Conservation (phyloP, 2,888 invertebrate genomes). For the Adelognathus sp. region DNA sequence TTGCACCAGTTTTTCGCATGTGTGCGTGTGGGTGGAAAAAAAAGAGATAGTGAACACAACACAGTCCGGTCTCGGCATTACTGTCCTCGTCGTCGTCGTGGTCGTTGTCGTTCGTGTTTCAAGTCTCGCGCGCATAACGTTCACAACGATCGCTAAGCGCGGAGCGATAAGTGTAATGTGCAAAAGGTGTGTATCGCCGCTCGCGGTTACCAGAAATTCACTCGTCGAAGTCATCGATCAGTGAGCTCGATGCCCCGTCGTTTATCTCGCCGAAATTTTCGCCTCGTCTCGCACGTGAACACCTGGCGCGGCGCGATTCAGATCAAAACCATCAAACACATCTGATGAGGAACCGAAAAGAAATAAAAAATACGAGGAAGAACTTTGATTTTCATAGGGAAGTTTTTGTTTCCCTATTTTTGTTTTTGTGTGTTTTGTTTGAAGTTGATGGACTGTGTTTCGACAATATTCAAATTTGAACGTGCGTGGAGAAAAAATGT, state of each 20-base stretch:
- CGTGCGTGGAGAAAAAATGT: too few species aligned
- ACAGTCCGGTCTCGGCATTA: conserved; percentile 17
- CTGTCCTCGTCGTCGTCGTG: conserved; percentile 8
- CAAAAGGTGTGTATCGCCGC: conserved; percentile 26
- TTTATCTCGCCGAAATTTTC: conserved; percentile 46
- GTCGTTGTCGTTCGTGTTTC: conserved; percentile 18
- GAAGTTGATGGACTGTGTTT: too few species aligned
- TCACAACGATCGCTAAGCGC: conserved; percentile 67
- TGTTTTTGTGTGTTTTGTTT: too few species aligned
- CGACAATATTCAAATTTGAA: too few species aligned
- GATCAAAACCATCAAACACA: too few species aligned
- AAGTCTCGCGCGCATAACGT: conserved; percentile 66
- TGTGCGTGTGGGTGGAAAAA: background rate
- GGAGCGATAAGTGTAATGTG: conserved; percentile 52
- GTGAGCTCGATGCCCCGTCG: conserved; percentile 57
- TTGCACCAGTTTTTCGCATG: background rate
- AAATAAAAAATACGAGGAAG: too few species aligned
- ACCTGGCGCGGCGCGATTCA: background rate
- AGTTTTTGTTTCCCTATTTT: too few species aligned
- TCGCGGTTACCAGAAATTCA: conserved; percentile 16
- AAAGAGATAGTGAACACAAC: conserved; percentile 29
- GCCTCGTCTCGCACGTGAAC: background rate
- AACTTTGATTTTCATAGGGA: too few species aligned
- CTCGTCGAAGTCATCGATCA: conserved; percentile 38
- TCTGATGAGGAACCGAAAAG: too few species aligned